Base-by-base conservation (phyloP, 2,113 vertebrate species). In the Cercopithecus mona region DNA sequence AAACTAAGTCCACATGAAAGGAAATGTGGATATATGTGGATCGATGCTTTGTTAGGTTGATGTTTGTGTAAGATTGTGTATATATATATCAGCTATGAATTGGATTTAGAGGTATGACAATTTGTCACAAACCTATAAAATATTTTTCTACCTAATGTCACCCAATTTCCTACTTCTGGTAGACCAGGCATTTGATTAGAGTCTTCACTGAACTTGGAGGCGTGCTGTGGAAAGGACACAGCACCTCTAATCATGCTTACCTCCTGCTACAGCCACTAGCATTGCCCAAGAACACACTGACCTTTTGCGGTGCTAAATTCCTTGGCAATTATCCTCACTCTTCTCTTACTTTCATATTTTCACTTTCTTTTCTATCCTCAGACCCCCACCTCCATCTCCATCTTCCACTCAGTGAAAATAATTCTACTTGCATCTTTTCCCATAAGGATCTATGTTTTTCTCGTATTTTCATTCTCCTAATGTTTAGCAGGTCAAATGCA, bases 91-190 rank as follows among this genome's bases (percentile, higher is more conserved):
- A 9, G 32, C 20, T 82, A 50, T 59, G 38, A 88, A 84, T 85
- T 81, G 32, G 17, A 96, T 66, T 90, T 88, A 80, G 50, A 90
- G 18, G 13, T 88, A 3, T 35, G n/a, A 16, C 22, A 90, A 90
- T 94, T 90, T 95, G 35, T 88, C 35, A 78, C 50, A 90, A 1
- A 72, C 3, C 12, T 38, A 66, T 70, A 75, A 68, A 55, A 70
- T 83, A 52, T 75, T 97, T 61, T 93, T 94, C 55, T 96, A n/a
- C 32, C 43, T 35, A 86, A 8, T 32, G 27, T 93, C 59, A 73
- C 25, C 45, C 68, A 43, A 2, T 61, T 94, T 89, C 43, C 68
- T 59, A 66, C 20, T 64, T 93, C 23, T 87, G 50, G 27, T 45
- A 90, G 9, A 17, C 38, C 13, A n/a, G 35, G 45, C 45, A 35